Percentiles rank a stretch among this genome's conserved stretches.
phyloP scores from a whole-genome alignment of 2,113 vertebrate genomes.

The Cyprinodon tularosa region DNA sequence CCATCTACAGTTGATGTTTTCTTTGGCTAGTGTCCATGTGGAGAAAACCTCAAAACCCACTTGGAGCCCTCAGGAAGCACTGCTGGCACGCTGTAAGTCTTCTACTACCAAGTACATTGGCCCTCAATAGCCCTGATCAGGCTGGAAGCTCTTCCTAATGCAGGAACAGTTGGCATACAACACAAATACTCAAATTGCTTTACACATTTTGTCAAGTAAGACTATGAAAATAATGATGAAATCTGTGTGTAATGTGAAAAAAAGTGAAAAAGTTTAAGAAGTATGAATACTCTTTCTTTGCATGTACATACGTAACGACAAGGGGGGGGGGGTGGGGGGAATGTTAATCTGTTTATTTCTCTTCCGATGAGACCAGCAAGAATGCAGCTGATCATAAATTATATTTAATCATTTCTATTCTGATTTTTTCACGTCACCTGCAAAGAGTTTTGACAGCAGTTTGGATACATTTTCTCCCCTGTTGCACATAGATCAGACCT shows the following conservation, averaged over 20 bases:
- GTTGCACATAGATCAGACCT: background rate
- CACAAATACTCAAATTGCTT: background rate
- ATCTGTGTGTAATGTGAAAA: background rate
- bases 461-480: slow-evolving; percentile 1
- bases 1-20: slow-evolving; percentile 44
- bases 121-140: background rate
- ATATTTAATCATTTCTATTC: slow-evolving; percentile 17
- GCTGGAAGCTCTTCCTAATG: slow-evolving; percentile 6
- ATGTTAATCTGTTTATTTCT: slow-evolving; percentile 3
- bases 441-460: background rate
- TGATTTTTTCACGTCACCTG: slow-evolving; percentile 6
- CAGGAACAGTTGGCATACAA: background rate
- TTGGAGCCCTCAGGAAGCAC: slow-evolving; percentile 9
- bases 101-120: slow-evolving; percentile 18
- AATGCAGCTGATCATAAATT: slow-evolving; percentile 9
- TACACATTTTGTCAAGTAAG: background rate
- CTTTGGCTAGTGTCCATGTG: slow-evolving; percentile 39
- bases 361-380: slow-evolving; percentile 7
- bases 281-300: background rate
- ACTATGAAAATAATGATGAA: background rate
- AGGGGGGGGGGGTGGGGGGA: background rate
- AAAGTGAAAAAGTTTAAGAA: background rate
- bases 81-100: slow-evolving; percentile 18
- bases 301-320: background rate
- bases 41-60: background rate